Evolutionary conservation across 35 echinoderm and acorn worm species (phyloP).

Genomic region (Heliocidaris erythrogramma): DNA sequence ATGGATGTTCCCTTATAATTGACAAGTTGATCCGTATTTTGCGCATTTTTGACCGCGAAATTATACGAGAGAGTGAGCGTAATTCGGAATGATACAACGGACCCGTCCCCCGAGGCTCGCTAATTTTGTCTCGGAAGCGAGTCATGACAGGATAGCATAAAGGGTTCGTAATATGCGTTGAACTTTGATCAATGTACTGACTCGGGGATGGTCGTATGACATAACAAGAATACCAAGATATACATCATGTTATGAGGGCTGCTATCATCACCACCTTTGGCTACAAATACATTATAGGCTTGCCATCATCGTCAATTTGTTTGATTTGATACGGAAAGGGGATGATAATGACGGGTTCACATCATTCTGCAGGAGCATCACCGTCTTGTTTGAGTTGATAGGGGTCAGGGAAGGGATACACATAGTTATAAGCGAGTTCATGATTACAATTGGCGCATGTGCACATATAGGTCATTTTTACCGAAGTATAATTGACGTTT

Average conservation of each 20-base stretch:
- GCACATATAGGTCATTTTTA: too few relatives aligned
- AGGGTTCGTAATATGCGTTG: neutral
- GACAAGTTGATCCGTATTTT: neutral
- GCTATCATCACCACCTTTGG: neutral
- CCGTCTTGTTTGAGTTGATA: too few relatives aligned
- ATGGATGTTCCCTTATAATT: neutral
- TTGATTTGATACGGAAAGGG: neutral
- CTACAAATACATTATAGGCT: neutral
- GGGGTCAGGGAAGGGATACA: too few relatives aligned
- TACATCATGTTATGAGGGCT: neutral
- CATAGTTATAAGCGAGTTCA: too few relatives aligned
- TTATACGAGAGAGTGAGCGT: constrained; percentile 5
- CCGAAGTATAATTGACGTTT: too few relatives aligned
- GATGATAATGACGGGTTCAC: too few relatives aligned
- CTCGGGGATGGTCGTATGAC: neutral
- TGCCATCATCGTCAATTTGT: neutral
- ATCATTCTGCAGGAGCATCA: too few relatives aligned
- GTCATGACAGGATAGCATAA: neutral
- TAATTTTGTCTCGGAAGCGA: neutral
- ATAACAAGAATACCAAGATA: neutral
- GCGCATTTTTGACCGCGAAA: constrained; percentile 8
- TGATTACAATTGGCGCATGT: too few relatives aligned
- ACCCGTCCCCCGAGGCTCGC: neutral
- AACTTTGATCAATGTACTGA: neutral
- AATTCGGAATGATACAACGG: constrained; percentile 1